Conservation (phyloP, 2,113 vertebrate species). For the Heterotilapia buettikoferi region DNA sequence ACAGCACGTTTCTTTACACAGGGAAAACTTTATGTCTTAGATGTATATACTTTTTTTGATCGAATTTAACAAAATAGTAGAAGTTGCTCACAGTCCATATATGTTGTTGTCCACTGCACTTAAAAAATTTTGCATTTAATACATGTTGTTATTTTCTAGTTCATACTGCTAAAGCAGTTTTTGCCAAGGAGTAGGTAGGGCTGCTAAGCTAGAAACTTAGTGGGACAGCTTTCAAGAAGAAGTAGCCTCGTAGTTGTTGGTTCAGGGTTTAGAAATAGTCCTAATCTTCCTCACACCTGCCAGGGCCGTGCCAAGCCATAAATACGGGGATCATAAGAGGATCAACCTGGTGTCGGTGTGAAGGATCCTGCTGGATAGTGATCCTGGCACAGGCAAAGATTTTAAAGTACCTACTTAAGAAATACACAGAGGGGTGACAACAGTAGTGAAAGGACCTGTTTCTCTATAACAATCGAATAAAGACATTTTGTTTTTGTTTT, state of each 20-base stretch:
- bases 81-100: neutral
- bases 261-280: neutral
- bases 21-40: neutral
- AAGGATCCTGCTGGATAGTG: neutral
- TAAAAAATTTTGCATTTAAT: rapidly evolving
- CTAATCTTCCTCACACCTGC: constrained; percentile 65
- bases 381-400: neutral
- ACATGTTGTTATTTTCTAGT: neutral
- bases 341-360: constrained; percentile 24
- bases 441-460: neutral
- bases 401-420: neutral
- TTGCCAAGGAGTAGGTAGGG: neutral
- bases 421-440: neutral
- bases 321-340: constrained; percentile 48
- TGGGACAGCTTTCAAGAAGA: neutral
- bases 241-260: neutral
- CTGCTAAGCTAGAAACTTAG: neutral
- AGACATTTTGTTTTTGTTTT: neutral
- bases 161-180: neutral
- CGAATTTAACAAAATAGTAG: neutral
- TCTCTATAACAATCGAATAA: neutral
- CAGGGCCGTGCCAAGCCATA: constrained; percentile 35
- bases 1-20: neutral
- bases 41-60: neutral
- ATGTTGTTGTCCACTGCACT: neutral